Percentiles rank a stretch among this genome's conserved stretches.
Conservation (phyloP, 2,888 invertebrate species). For the Pyrocoelia pectoralis region DNA sequence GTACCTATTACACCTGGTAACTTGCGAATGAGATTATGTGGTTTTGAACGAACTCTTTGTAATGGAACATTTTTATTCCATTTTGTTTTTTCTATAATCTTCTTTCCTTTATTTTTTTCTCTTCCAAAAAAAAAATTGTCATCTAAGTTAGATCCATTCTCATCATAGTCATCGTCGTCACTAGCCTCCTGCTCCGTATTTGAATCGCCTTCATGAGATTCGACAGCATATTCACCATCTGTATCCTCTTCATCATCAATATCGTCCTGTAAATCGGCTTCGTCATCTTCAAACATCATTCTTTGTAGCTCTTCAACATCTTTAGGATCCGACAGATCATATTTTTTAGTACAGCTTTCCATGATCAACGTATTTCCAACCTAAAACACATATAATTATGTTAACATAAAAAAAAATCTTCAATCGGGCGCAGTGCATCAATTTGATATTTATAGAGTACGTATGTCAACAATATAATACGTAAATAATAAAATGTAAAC, state of each 20-base stretch:
- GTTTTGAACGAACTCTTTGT: not conserved
- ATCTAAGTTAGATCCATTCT: not conserved
- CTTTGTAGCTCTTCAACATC: conserved; percentile 8
- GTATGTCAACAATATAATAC: not conserved
- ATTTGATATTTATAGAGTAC: not conserved
- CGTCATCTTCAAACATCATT: conserved; percentile 10
- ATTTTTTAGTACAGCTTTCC: not conserved
- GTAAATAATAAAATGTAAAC: not conserved
- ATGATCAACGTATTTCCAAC: not conserved
- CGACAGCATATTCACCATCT: conserved; percentile 4
- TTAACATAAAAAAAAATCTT: too few relatives aligned
- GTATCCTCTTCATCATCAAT: conserved; percentile 12
- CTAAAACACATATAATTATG: too few relatives aligned
- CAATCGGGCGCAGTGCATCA: not conserved
- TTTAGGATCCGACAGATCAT: not conserved
- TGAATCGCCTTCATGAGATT: too few relatives aligned
- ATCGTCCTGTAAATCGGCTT: not conserved
- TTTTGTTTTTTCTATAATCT: not conserved
- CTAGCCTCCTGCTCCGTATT: conserved; percentile 3
- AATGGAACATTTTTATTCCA: conserved; percentile 6
- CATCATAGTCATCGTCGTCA: not conserved
- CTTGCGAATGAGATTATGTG: conserved; percentile 3
- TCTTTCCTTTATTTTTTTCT: not conserved
- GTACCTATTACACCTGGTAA: conserved; percentile 3
- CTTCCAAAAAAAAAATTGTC: not conserved